Base-by-base conservation (phyloP, 2,113 vertebrate genomes). In the Mungos mungo region DNA sequence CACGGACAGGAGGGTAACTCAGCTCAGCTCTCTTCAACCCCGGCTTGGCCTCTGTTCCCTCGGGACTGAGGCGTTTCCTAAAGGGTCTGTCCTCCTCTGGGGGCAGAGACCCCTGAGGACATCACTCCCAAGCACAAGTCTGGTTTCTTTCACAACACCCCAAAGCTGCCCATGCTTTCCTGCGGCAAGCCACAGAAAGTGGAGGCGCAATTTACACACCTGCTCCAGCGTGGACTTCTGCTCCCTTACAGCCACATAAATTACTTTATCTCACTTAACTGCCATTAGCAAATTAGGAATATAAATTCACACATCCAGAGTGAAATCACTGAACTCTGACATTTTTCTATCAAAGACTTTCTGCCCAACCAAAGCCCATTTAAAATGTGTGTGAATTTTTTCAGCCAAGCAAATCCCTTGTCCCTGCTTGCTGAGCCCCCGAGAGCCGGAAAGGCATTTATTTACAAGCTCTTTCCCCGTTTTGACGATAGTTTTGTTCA, bases 231-330 rank as follows among this genome's bases (percentile, higher is more conserved):
- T 23, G 45, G 60, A 60, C 3, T 33, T 52, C 45, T 50, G 72
- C 29, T 84, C 33, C 63, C 11, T 85, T 18, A 83, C 0, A 79
- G 63, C 27, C 82, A 35, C 33, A 7, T 16, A 71, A 69, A 83
- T 81, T 19, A 52, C 69, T 81, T 69, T 19, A 10, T 92, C 92
- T 77, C 77, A 33, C 63, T 63, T 69, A 74, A 89, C 83, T 57
- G 81, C 97, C 69, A 88, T 93, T 76, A 95, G 74, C 69, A 65
- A 88, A 68, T 81, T 72, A 87, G 83, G 63, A 82, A 88, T 65
- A 89, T 57, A 35, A 86, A 87, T 93, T 16, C 92, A 82, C 66
- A 91, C 7, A 25, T 41, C 45, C 84, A 25, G 52, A 77, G 41
- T 33, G 69, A 74, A 88, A n/a, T 54, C 60, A 31, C 65, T 52